Evolutionary conservation across 2,113 vertebrate genomes (phyloP).

Genomic region (Pantherophis guttatus): DNA sequence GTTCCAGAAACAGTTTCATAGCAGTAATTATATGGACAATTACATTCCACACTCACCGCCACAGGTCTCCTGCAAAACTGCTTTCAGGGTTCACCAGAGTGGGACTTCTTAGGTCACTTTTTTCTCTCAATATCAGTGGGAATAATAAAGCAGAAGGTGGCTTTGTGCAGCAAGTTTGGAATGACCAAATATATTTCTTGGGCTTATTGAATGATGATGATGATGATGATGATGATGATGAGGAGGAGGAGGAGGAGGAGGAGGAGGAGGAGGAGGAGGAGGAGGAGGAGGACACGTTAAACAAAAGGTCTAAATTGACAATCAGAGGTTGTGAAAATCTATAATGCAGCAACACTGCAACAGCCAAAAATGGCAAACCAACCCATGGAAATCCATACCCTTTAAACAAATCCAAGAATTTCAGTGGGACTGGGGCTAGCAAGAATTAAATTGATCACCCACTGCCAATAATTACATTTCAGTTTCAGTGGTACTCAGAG

Average conservation of each 20-base stretch:
- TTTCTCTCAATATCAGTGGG: not conserved
- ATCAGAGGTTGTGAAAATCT: not conserved
- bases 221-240: no score
- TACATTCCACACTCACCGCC: constrained; percentile 7
- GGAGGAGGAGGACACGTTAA: not conserved
- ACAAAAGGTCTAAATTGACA: not conserved
- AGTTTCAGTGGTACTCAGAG: not conserved
- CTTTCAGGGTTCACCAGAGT: constrained; percentile 33
- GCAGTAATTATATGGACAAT: constrained; percentile 44
- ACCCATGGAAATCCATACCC: not conserved
- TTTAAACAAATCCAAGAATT: not conserved
- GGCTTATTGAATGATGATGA: not conserved
- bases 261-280: not conserved
- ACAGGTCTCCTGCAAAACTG: constrained; percentile 21
- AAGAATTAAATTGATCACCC: not conserved
- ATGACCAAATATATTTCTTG: not conserved
- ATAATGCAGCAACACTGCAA: not conserved
- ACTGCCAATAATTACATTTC: not conserved
- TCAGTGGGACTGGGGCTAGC: not conserved
- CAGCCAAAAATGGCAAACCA: not conserved
- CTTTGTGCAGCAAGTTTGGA: not conserved
- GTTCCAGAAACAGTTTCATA: constrained; percentile 51
- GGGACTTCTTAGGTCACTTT: not conserved
- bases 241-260: not conserved
- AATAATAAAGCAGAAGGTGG: not conserved